Base-by-base conservation (phyloP, 2,797 vertebrate species). In the Muscicapa comitata region DNA sequence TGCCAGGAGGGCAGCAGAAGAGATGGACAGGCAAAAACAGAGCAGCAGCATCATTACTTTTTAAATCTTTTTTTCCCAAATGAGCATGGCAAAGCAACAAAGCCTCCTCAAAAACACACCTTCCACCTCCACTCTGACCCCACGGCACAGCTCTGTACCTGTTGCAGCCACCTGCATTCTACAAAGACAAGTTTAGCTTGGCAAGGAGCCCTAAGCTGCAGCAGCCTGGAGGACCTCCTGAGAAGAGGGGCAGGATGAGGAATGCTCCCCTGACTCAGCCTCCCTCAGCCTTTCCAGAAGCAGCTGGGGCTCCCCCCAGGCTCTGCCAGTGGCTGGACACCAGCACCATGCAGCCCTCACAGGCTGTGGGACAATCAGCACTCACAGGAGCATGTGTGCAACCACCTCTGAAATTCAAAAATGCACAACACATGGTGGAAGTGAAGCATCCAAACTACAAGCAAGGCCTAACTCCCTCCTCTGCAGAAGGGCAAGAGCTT, bases 1-100 rank as follows among this genome's bases (percentile, higher is more conserved):
- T 43, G 75, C 1, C 3, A 55, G 40, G 85, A 62, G 48, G 65
- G 40, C 88, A 85, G 81, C 42, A 86, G 92, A 75, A 47, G 66
- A 68, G 67, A 86, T 81, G 59, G 92, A 88, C 86, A 93, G 87
- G 82, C 24, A 1, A 72, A 86, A 91, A 71, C 2, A 15, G 88
- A 96, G 89, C 94, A 97, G 94, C 92, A 95, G 38, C 38, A 55
- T 70, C 74, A 15, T n/a, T 66, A 75, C 17, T 65, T 65, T 33
- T 17, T 10, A 15, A 42, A 51, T 51, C 4, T 31, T 6, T 2
- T 43, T 28, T 17, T 6, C 1, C 7, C 5, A 26, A 82, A 82
- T 9, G 4, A 77, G 28, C 47, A 21, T 1, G 3, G 78, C 88
- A 90, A 93, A 94, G 90, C 89, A 79, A 80, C 25, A 43, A 83